These are phyloP conservation scores for Lagorchestes hirsutus DNA, from an alignment of 2,797 vertebrate species.

Conservation along the genomic window DNA sequence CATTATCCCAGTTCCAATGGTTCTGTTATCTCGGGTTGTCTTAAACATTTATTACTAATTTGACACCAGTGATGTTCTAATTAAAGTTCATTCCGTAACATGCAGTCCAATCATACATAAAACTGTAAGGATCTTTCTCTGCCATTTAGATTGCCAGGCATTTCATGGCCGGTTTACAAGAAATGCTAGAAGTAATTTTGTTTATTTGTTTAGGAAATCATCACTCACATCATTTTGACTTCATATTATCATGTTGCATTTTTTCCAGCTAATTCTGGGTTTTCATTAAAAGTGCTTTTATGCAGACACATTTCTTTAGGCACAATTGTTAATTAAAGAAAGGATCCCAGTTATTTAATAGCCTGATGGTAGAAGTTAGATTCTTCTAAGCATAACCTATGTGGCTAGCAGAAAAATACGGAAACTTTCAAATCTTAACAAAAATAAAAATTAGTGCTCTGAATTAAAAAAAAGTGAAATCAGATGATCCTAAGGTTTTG, in stretches of 20 bases:
- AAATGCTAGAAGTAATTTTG: conserved; percentile 65
- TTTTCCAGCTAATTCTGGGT: conserved; percentile 57
- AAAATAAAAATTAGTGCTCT: neutral
- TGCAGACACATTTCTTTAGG: conserved; percentile 62
- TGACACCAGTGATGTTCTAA: conserved; percentile 81
- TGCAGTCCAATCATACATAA: conserved; percentile 63
- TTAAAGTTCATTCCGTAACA: conserved; percentile 81
- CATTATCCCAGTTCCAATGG: conserved; percentile 68
- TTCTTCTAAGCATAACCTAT: conserved; percentile 54
- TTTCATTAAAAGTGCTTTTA: conserved; percentile 68
- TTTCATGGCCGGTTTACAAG: conserved; percentile 75
- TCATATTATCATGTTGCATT: conserved; percentile 23
- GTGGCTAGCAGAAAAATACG: conserved; percentile 29
- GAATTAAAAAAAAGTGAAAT: conserved; percentile 8
- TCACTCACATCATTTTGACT: conserved; percentile 49
- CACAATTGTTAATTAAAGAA: conserved; percentile 52
- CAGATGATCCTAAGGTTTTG: neutral
- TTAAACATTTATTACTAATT: conserved; percentile 84
- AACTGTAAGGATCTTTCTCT: conserved; percentile 40
- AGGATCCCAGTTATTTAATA: conserved; percentile 54
- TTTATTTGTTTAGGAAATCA: conserved; percentile 74
- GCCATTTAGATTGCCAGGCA: conserved; percentile 63
- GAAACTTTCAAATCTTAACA: conserved; percentile 48
- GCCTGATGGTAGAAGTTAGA: conserved; percentile 37
- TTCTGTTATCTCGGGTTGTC: conserved; percentile 77